Conservation (phyloP, 37 sponge, comb jelly and placozoan genomes). For the Beroe ovata region DNA sequence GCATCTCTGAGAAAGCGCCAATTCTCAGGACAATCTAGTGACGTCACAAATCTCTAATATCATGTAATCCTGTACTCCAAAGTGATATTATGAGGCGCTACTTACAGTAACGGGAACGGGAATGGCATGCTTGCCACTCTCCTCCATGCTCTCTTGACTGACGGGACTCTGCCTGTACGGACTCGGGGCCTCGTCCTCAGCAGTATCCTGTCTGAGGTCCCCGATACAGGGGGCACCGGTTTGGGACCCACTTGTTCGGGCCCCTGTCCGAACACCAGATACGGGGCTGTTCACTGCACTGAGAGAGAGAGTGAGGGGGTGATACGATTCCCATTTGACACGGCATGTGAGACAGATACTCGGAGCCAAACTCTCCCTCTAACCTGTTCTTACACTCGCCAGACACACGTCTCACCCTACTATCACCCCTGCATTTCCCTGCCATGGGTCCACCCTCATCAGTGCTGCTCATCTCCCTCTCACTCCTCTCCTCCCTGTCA, state of each 20-base stretch:
- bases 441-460: conserved; percentile 15
- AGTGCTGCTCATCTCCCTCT: conserved; percentile 35
- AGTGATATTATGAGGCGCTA: too few relatives aligned
- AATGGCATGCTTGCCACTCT: background rate
- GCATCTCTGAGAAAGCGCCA: background rate
- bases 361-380: too few relatives aligned
- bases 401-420: background rate
- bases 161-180: conserved; percentile 20
- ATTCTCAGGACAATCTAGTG: background rate
- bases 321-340: too few relatives aligned
- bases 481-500: conserved; percentile 16
- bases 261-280: background rate
- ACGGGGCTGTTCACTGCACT: conserved; percentile 3
- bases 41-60: background rate
- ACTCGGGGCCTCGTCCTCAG: conserved; percentile 9
- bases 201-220: conserved; percentile 34
- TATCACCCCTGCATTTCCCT: background rate
- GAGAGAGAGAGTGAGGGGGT: background rate
- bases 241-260: background rate
- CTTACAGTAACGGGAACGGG: background rate
- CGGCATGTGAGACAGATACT: too few relatives aligned
- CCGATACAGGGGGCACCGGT: conserved; percentile 2
- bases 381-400: background rate
- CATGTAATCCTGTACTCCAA: background rate
- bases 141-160: conserved; percentile 44